phyloP scores from a whole-genome alignment of 2,888 invertebrate genomes.

The Nematopogon swammerdamellus region DNA sequence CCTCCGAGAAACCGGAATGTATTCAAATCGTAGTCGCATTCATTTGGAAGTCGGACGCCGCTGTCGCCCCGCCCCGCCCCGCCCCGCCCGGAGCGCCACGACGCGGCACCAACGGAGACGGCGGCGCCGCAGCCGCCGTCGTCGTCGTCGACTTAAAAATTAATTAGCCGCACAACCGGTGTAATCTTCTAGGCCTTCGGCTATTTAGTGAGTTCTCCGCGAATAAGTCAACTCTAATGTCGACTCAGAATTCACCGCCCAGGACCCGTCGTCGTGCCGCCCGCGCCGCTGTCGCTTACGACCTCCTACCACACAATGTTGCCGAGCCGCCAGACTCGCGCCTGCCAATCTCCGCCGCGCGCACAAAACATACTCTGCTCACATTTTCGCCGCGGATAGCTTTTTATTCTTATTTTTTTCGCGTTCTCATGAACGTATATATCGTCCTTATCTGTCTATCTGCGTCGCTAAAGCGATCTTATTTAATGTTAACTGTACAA shows the following conservation, averaged over 20 bases:
- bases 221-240: constrained; percentile 26
- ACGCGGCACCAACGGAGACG: too few species aligned
- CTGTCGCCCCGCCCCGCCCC: too few species aligned
- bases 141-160: constrained; percentile 57
- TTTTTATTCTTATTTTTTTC: constrained; percentile 34
- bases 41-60: constrained; percentile 34
- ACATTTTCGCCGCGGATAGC: constrained; percentile 28
- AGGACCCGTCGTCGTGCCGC: constrained; percentile 27
- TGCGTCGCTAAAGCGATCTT: constrained; percentile 38
- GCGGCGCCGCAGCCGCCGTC: too few species aligned
- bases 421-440: constrained; percentile 40
- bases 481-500: constrained; percentile 39
- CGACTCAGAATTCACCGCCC: constrained; percentile 21
- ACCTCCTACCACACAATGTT: constrained; percentile 16
- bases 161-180: constrained; percentile 55
- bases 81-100: too few species aligned
- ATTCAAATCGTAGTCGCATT: constrained; percentile 40
- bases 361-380: constrained; percentile 29
- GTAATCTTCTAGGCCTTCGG: constrained; percentile 42
- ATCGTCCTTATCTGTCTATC: constrained; percentile 40
- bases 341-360: constrained; percentile 29
- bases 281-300: constrained; percentile 21
- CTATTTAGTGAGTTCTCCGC: constrained; percentile 35
- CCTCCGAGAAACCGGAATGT: constrained; percentile 7
- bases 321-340: constrained; percentile 16